Conservation (phyloP, 1,140 invertebrate species). For the Idris sp. region DNA sequence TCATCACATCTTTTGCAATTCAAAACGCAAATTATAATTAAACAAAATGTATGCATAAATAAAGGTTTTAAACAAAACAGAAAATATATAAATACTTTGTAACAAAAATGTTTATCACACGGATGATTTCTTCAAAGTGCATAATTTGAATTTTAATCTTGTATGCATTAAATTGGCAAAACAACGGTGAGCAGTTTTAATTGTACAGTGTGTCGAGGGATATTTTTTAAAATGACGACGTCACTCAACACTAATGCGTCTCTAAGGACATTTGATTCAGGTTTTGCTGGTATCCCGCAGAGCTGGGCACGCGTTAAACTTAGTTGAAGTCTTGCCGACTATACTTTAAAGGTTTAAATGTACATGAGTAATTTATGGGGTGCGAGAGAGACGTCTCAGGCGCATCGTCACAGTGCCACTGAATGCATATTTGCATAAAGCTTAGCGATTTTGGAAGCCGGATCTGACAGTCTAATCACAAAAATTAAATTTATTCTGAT, state of each 20-base stretch:
- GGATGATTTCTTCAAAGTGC: no score
- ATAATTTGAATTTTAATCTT: conserved; percentile 10
- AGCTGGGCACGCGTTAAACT: conserved; percentile 54
- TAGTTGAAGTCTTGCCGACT: conserved; percentile 42
- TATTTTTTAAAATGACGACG: conserved; percentile 42
- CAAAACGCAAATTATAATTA: conserved; percentile 14
- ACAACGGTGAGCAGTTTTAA: conserved; percentile 24
- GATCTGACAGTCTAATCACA: conserved; percentile 30
- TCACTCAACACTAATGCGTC: conserved; percentile 47
- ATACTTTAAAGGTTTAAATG: conserved; percentile 53
- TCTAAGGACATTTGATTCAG: conserved; percentile 46
- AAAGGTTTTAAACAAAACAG: no score
- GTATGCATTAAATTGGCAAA: conserved; percentile 20
- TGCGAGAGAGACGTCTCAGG: conserved; percentile 49
- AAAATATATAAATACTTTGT: no score
- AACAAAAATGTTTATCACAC: no score
- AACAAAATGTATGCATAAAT: no score
- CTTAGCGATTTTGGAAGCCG: conserved; percentile 26
- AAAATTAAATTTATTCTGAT: conserved; percentile 35
- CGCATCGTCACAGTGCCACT: conserved; percentile 35
- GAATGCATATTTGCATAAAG: conserved; percentile 59
- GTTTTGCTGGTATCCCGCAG: conserved; percentile 51
- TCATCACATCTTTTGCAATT: neutral
- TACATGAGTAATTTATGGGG: conserved; percentile 53
- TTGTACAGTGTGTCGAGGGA: conserved; percentile 25